Evolutionary conservation across 2,888 invertebrate species (phyloP).

Genomic region (Noctuana brunneofusca): DNA sequence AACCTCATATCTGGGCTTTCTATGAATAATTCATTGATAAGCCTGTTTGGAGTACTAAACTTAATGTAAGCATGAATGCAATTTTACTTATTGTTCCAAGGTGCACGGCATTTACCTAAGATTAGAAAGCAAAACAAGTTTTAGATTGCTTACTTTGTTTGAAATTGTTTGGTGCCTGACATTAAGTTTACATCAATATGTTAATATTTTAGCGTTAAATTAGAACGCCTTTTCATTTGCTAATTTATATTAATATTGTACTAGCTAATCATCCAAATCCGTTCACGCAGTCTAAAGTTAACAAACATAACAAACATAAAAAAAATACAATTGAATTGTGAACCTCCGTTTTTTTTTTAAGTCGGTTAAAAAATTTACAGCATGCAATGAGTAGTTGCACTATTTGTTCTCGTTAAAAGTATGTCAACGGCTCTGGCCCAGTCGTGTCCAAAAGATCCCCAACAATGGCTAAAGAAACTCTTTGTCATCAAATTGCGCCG

Average conservation of each 20-base stretch:
- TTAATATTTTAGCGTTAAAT: background rate
- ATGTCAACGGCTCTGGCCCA: constrained; percentile 15
- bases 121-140: constrained; percentile 13
- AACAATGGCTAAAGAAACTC: constrained; percentile 18
- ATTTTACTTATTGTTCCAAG: constrained; percentile 12
- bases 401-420: constrained; percentile 16
- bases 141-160: constrained; percentile 9
- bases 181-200: background rate
- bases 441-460: constrained; percentile 10
- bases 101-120: constrained; percentile 10
- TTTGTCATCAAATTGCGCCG: constrained; percentile 12
- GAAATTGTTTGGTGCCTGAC: background rate
- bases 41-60: constrained; percentile 19
- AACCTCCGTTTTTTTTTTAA: too few species aligned
- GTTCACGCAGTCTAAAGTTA: too few species aligned
- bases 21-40: constrained; percentile 31
- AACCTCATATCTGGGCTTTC: constrained; percentile 19
- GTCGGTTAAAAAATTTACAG: too few species aligned
- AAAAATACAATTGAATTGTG: too few species aligned
- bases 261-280: too few species aligned
- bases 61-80: constrained; percentile 20
- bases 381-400: background rate
- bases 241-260: too few species aligned
- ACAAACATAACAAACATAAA: too few species aligned
- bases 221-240: too few species aligned